phyloP scores from a whole-genome alignment of 2,888 invertebrate genomes.

The Schizotus pectinicornis region DNA sequence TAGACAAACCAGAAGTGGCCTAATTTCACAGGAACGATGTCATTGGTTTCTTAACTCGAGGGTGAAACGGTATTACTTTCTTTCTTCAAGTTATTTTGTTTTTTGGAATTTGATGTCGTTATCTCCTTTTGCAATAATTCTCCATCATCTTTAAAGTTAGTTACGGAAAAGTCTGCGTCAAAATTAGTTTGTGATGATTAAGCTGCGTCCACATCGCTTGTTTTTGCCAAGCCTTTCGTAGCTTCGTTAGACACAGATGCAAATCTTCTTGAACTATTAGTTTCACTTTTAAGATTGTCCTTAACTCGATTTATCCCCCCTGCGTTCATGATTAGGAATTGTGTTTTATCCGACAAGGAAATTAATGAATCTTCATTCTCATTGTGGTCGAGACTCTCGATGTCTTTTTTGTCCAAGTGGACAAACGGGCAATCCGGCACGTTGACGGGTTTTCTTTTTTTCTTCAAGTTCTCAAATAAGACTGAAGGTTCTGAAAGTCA shows the following conservation, averaged over 20 bases:
- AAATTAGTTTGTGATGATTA: constrained; percentile 43
- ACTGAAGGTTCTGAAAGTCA: constrained; percentile 5
- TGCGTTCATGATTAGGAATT: constrained; percentile 40
- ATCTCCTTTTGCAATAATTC: background rate
- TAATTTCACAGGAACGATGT: no score
- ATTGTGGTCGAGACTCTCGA: background rate
- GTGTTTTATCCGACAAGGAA: constrained; percentile 33
- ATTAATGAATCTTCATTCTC: constrained; percentile 19
- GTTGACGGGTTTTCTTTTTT: constrained; percentile 19
- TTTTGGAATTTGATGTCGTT: no score
- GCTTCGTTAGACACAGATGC: constrained; percentile 27
- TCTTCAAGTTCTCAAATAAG: constrained; percentile 17
- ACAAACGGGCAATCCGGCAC: background rate
- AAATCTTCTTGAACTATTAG: constrained; percentile 18
- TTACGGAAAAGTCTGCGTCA: no score
- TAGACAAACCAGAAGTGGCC: no score
- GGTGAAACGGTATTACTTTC: no score
- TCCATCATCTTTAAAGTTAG: background rate
- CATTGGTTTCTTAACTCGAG: no score
- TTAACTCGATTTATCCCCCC: constrained; percentile 37
- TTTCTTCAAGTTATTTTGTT: no score
- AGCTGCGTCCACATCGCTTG: constrained; percentile 53
- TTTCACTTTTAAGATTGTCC: constrained; percentile 56
- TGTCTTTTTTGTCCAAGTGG: background rate
- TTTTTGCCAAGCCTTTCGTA: constrained; percentile 46